phyloP scores from a whole-genome alignment of 2,797 vertebrate species.

The Alfaro cultratus region DNA sequence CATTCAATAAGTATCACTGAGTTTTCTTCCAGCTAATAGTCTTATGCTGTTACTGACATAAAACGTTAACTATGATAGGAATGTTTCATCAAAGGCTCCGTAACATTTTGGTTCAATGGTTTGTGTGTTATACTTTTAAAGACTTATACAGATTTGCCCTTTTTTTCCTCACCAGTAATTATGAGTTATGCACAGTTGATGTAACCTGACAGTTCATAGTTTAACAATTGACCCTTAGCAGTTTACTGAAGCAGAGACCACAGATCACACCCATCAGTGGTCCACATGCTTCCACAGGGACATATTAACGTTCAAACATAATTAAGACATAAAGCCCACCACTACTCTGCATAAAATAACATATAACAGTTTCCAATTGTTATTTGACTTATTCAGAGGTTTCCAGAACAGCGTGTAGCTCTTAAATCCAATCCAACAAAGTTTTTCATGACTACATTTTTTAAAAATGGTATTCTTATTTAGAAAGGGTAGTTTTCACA shows the following conservation, averaged over 20 bases:
- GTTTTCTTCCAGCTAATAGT: not conserved
- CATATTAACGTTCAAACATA: not conserved
- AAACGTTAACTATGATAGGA: not conserved
- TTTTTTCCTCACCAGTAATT: not conserved
- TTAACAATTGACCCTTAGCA: constrained; percentile 1
- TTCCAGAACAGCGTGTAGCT: not conserved
- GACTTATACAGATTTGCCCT: constrained; percentile 4
- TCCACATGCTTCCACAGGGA: not conserved
- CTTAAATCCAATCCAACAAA: not conserved
- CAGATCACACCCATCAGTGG: not conserved
- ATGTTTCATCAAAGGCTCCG: not conserved
- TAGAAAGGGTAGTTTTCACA: not conserved
- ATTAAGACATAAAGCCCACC: not conserved
- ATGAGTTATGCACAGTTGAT: not conserved
- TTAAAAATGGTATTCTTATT: not conserved
- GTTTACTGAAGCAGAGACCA: not conserved
- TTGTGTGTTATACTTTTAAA: not conserved
- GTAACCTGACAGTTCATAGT: not conserved
- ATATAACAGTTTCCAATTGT: not conserved
- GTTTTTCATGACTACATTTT: not conserved
- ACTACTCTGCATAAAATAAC: not conserved
- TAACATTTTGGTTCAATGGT: not conserved
- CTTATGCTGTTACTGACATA: not conserved
- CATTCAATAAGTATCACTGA: not conserved
- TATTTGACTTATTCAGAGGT: not conserved